Evolutionary conservation across 2,113 vertebrate genomes (phyloP).

Genomic region (Symphodus melops): DNA sequence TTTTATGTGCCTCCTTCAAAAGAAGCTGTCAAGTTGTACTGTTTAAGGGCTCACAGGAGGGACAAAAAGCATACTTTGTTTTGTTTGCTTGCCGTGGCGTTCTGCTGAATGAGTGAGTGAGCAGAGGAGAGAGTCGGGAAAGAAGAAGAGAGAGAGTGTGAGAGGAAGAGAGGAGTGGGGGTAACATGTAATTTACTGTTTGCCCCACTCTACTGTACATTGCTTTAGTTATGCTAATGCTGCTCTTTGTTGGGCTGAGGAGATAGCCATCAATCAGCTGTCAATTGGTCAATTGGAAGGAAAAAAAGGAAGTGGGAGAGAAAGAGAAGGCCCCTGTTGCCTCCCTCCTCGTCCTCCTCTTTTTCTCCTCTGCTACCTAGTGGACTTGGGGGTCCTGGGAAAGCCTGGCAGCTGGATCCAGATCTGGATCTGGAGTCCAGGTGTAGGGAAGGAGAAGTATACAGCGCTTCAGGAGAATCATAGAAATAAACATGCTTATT

Average conservation of each 20-base stretch:
- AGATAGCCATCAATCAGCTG: conserved; percentile 99
- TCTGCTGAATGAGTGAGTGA: conserved; percentile 78
- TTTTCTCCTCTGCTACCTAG: conserved; percentile 91
- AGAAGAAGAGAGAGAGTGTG: conserved; percentile 85
- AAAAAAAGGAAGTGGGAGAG: conserved; percentile 56
- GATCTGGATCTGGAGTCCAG: conserved; percentile 82
- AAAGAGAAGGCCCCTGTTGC: conserved; percentile 84
- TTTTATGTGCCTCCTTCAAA: conserved; percentile 95
- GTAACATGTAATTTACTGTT: conserved; percentile 99
- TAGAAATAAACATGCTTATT: background rate
- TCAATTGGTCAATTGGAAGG: conserved; percentile 98
- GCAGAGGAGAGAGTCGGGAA: conserved; percentile 43
- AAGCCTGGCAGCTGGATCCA: conserved; percentile 90
- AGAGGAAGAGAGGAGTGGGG: conserved; percentile 84
- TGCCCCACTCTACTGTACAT: conserved; percentile 98
- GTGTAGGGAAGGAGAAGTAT: conserved; percentile 43
- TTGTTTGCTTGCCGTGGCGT: conserved; percentile 89
- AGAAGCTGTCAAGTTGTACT: conserved; percentile 97
- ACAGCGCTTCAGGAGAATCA: background rate
- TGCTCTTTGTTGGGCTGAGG: conserved; percentile 95
- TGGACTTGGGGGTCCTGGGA: conserved; percentile 85
- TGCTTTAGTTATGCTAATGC: conserved; percentile 99
- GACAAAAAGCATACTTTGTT: conserved; percentile 94
- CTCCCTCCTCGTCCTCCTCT: conserved; percentile 50
- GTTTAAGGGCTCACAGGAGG: conserved; percentile 93